A percentile compares a stretch with the other conserved stretches of the same genome.
These are phyloP conservation scores for Macrotus californicus DNA, from an alignment of 2,113 vertebrate species.

Conservation along the genomic window DNA sequence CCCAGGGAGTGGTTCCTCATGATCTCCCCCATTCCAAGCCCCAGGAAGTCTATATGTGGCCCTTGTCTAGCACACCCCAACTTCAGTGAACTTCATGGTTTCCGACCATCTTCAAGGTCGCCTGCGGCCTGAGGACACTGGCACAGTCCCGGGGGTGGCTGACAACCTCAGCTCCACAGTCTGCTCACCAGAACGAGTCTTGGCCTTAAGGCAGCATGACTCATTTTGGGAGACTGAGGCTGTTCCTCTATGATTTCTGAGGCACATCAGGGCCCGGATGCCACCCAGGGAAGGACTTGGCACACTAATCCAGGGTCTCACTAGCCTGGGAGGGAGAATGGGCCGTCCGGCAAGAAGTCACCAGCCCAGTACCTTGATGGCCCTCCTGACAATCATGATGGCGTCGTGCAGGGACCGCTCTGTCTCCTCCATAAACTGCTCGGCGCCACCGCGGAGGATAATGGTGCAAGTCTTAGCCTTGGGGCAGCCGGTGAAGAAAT, in stretches of 20 bases:
- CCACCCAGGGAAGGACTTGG: not conserved
- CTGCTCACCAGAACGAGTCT: not conserved
- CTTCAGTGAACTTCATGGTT: not conserved
- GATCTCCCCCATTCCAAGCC: not conserved
- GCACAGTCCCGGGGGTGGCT: not conserved
- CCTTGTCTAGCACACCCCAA: not conserved
- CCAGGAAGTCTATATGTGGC: not conserved
- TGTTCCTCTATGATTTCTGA: not conserved
- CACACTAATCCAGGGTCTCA: not conserved
- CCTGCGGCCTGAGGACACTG: not conserved
- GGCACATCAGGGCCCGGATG: not conserved
- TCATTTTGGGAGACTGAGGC: not conserved
- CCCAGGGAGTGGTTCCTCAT: not conserved
- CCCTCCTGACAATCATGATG: slow-evolving; percentile 98
- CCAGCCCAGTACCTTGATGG: slow-evolving; percentile 89
- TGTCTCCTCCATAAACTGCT: slow-evolving; percentile 99
- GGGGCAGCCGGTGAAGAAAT: slow-evolving; percentile 95
- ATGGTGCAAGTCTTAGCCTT: slow-evolving; percentile 96
- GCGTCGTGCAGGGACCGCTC: slow-evolving; percentile 96
- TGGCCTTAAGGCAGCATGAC: not conserved
- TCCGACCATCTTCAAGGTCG: not conserved
- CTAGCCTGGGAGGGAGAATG: not conserved
- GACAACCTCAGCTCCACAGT: not conserved
- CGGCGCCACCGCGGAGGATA: slow-evolving; percentile 93
- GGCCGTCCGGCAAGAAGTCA: not conserved